Evolutionary conservation across 2,888 invertebrate genomes (phyloP), one percentile per base, ranked within the genome.

Genomic region (Aleiodes testaceus): DNA sequence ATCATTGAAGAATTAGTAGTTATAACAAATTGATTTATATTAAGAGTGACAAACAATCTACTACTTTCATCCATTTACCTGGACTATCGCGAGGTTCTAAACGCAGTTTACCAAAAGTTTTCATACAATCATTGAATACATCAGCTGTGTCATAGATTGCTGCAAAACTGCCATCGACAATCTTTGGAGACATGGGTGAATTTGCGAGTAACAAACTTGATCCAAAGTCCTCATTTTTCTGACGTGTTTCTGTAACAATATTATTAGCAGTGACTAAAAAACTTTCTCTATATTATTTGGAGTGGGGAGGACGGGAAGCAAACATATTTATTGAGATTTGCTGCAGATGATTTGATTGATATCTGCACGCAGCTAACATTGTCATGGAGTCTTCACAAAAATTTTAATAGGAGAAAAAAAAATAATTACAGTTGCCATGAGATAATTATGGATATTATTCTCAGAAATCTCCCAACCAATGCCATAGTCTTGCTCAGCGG

Each of bases 161-260:
- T 0, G 94, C 97, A 87, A 96, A 97, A 61, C 96, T 97, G 3
- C 96, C 97, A 80, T 97, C 97, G 2, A 97, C 96, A 65, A 98
- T 95, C 89, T 98, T 98, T 0, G 98, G 98, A 4, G 97, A 97
- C 94, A 96, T 95, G 0, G 98, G 98, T 1, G 96, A 96, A 88
- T 98, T 98, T 64, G 97, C 95, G 63, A 98, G 89, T 22, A 98
- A 90, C 1, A 98, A 90, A 82, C 97, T 97, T 55, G 98, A 96
- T 45, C 98, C 98, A 81, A 97, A 98, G 45, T 95, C 93, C 66
- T 95, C 94, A 83, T 94, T 96, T 78, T 92, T 91, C 82, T 94
- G 93, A 77, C 93, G 93, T 1, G 95, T 95, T 86, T 96, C 96
- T 94, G 85, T 68, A 86, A 88, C 42, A 18, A 18, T 44, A 49